These are phyloP conservation scores for Gastracanthus pulcherrimus DNA, from an alignment of 2,888 invertebrate genomes.

Conservation along the genomic window DNA sequence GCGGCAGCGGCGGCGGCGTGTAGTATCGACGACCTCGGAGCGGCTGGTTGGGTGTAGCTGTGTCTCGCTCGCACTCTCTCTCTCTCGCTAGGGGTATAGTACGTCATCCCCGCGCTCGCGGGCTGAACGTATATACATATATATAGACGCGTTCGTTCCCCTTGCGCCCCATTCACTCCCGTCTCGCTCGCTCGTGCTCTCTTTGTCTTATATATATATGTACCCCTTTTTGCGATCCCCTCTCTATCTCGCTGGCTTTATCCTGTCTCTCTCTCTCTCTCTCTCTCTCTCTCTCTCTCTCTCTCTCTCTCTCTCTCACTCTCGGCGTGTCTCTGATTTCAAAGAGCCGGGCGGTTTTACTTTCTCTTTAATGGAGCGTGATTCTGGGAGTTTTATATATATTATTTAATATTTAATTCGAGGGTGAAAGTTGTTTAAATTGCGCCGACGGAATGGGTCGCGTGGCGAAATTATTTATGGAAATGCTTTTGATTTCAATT, in stretches of 20 bases:
- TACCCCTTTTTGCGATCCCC: not conserved
- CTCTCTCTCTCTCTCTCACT: not conserved
- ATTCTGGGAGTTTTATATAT: too few relatives aligned
- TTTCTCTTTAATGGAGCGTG: conserved; percentile 6
- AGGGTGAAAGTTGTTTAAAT: conserved; percentile 11
- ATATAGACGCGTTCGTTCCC: too few relatives aligned
- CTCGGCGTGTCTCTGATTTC: not conserved
- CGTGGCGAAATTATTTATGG: not conserved
- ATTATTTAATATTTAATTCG: conserved; percentile 41
- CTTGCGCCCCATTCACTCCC: conserved; percentile 23
- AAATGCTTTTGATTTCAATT: not conserved
- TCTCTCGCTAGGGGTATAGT: too few relatives aligned
- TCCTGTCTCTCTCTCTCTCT: not conserved
- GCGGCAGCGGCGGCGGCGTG: too few relatives aligned
- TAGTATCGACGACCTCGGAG: conserved; percentile 75
- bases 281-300: not conserved
- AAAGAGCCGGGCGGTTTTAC: conserved; percentile 38
- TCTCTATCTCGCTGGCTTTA: not conserved
- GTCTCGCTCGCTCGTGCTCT: too few relatives aligned
- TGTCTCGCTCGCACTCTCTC: conserved; percentile 38
- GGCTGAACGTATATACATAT: too few relatives aligned
- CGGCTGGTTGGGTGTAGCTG: too few relatives aligned
- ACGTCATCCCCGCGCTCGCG: conserved; percentile 63
- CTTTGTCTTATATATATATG: too few relatives aligned
- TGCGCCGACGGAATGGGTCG: too few relatives aligned